phyloP scores from a whole-genome alignment of 2,113 vertebrate genomes.

The Rhadina sibilatrix region DNA sequence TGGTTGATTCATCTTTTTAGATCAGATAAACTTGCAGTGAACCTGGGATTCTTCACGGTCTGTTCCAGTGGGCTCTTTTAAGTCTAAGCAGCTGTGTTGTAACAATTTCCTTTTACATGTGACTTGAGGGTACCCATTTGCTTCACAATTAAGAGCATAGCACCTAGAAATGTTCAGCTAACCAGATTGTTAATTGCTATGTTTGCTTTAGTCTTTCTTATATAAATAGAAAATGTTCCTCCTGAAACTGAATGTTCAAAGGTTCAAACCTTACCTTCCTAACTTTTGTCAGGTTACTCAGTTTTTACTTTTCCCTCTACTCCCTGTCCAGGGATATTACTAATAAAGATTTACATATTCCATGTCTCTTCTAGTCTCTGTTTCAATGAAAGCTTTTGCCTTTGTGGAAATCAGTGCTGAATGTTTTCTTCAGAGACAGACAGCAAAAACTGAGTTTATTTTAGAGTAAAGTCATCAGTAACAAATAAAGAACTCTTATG shows the following conservation, averaged over 20 bases:
- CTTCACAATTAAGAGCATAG: not conserved
- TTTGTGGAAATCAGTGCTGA: not conserved
- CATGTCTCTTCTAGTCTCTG: not conserved
- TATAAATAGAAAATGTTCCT: constrained; percentile 13
- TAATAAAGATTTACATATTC: not conserved
- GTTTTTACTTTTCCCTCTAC: not conserved
- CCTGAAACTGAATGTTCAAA: not conserved
- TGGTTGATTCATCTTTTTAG: not conserved
- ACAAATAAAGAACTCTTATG: not conserved
- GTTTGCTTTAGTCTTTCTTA: not conserved
- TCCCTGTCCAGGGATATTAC: not conserved
- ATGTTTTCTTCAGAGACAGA: not conserved
- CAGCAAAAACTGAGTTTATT: not conserved
- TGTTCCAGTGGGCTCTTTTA: not conserved
- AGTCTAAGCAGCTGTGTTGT: constrained; percentile 24
- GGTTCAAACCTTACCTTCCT: not conserved
- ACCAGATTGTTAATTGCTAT: constrained; percentile 53
- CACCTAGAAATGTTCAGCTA: constrained; percentile 40
- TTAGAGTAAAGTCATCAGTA: not conserved
- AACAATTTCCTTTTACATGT: constrained; percentile 7
- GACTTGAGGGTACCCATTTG: constrained; percentile 39
- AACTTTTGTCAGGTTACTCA: not conserved
- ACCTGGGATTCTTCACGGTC: not conserved
- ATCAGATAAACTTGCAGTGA: constrained; percentile 17
- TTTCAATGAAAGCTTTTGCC: not conserved